phyloP scores from a whole-genome alignment of 2,888 invertebrate species.

The Lamproptera curius region DNA sequence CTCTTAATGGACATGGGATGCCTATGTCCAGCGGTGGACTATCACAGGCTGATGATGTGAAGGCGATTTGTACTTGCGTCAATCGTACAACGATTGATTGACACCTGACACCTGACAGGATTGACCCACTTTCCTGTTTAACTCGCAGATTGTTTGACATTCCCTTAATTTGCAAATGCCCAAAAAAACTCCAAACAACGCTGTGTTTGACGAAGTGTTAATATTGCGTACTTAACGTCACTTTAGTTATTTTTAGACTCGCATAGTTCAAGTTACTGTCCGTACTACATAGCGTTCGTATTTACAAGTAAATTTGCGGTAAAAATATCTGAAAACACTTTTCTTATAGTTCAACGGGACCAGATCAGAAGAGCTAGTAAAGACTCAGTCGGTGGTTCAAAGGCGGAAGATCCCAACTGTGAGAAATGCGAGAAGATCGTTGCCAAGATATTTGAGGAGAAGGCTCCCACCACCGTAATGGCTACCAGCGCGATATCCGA shows the following conservation, averaged over 20 bases:
- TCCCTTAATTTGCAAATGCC: not conserved
- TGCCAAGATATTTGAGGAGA: constrained; percentile 26
- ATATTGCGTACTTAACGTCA: not conserved
- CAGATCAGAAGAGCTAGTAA: constrained; percentile 17
- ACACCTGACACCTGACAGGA: too few relatives aligned
- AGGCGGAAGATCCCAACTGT: constrained; percentile 17
- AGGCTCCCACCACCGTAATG: constrained; percentile 8
- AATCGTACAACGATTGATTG: too few relatives aligned
- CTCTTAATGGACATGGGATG: too few relatives aligned
- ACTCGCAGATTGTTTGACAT: too few relatives aligned
- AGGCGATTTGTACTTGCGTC: too few relatives aligned
- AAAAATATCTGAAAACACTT: not conserved
- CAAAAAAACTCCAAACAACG: not conserved
- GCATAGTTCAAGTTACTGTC: not conserved
- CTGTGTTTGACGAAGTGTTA: not conserved
- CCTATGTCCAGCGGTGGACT: too few relatives aligned
- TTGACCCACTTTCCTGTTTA: too few relatives aligned
- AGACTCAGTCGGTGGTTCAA: constrained; percentile 10
- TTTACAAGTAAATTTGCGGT: too few relatives aligned
- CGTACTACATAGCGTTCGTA: too few relatives aligned
- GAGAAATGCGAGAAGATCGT: constrained; percentile 32
- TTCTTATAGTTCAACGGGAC: constrained; percentile 8
- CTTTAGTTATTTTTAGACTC: not conserved
- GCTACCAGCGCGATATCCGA: constrained; percentile 36
- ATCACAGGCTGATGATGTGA: too few relatives aligned